A percentile compares a stretch with the other conserved stretches of the same genome.
Conservation (phyloP, 1,140 invertebrate species). For the Drosophila willistoni region DNA sequence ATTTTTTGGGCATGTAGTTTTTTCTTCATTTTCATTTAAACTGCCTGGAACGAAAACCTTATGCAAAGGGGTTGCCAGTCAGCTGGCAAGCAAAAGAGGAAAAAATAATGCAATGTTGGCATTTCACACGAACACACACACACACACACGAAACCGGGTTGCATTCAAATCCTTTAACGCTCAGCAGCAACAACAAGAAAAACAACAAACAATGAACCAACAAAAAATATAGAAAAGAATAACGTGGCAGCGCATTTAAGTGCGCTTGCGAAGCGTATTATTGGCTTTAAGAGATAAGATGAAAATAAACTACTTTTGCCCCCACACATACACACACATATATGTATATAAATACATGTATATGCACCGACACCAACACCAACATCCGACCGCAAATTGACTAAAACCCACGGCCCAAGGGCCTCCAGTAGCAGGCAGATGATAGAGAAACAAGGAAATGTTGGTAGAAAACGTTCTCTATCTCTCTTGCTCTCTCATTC, state of each 20-base stretch:
- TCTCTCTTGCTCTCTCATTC: background rate
- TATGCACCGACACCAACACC: conserved; percentile 48
- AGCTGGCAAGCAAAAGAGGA: conserved; percentile 3
- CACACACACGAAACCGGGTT: background rate
- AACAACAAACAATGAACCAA: conserved; percentile 13
- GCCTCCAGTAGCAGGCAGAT: conserved; percentile 16
- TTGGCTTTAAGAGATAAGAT: conserved; percentile 82
- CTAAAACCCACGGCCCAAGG: conserved; percentile 65
- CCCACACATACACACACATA: conserved; percentile 29
- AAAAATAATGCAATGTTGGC: conserved; percentile 10
- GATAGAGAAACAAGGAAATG: conserved; percentile 19
- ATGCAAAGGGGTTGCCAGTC: background rate
- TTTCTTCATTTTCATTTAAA: conserved; percentile 11
- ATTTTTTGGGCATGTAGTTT: background rate
- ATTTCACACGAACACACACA: conserved; percentile 27
- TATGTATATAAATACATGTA: conserved; percentile 11
- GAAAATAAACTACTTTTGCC: conserved; percentile 77
- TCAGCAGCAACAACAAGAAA: conserved; percentile 19
- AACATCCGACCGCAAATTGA: conserved; percentile 66
- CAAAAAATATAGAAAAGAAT: conserved; percentile 16
- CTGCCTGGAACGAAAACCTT: conserved; percentile 19
- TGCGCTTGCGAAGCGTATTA: conserved; percentile 73
- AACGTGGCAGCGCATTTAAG: conserved; percentile 67
- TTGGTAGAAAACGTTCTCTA: conserved; percentile 17
- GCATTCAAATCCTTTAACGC: conserved; percentile 22